phyloP scores from a whole-genome alignment of 2,797 vertebrate species.

The Rhinichthys osculus region DNA sequence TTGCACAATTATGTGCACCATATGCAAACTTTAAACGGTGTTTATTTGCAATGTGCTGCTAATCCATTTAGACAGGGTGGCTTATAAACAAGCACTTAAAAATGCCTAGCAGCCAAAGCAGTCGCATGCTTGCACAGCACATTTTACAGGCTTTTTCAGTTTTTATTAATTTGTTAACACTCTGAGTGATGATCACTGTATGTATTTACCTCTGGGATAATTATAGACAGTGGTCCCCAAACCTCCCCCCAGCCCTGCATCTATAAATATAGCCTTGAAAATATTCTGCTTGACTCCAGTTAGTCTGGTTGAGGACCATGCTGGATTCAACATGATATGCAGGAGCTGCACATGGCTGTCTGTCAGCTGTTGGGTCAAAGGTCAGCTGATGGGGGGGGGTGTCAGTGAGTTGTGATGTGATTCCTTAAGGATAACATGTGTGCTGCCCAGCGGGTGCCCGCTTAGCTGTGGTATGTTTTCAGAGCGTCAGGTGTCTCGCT shows the following conservation, averaged over 20 bases:
- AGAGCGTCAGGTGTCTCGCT: constrained; percentile 23
- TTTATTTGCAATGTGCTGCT: constrained; percentile 67
- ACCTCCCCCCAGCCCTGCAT: constrained; percentile 66
- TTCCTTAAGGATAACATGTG: constrained; percentile 73
- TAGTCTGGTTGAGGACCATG: constrained; percentile 90
- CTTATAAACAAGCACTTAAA: background rate
- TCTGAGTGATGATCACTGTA: constrained; percentile 76
- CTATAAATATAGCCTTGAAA: constrained; percentile 95
- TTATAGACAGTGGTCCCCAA: constrained; percentile 82
- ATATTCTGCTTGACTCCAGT: constrained; percentile 96
- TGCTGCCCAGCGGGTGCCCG: constrained; percentile 72
- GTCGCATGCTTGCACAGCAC: constrained; percentile 35
- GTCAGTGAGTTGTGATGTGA: constrained; percentile 62
- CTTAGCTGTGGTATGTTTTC: constrained; percentile 46
- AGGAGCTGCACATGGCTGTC: constrained; percentile 86
- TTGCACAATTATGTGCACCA: background rate
- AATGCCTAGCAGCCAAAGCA: background rate
- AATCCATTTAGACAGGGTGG: constrained; percentile 53
- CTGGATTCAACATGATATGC: constrained; percentile 91
- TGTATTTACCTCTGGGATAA: constrained; percentile 82
- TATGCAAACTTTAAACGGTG: constrained; percentile 67
- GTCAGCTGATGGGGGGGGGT: constrained; percentile 52
- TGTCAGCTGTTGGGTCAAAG: constrained; percentile 79
- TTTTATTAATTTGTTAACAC: constrained; percentile 76
- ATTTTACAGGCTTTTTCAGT: constrained; percentile 58